phyloP scores from a whole-genome alignment of 2,113 vertebrate species.

The Balaenoptera acutorostrata region DNA sequence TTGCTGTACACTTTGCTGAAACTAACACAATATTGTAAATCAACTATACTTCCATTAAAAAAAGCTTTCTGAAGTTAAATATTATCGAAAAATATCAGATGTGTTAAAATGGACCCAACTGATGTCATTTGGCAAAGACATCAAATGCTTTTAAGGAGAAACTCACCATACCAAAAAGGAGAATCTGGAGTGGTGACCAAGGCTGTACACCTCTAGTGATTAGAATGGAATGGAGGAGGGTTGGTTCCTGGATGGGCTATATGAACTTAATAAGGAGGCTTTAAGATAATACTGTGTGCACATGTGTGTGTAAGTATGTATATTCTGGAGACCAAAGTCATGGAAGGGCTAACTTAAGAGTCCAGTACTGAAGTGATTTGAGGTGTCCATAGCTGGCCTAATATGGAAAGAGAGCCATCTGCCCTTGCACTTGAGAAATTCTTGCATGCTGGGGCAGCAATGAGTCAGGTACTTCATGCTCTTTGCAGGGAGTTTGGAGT shows the following conservation, averaged over 20 bases:
- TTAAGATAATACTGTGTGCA: neutral
- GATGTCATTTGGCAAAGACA: neutral
- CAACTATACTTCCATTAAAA: no score
- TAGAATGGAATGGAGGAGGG: neutral
- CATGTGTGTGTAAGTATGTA: neutral
- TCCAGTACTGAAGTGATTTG: neutral
- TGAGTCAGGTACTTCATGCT: neutral
- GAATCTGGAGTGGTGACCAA: neutral
- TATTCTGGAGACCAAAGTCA: neutral
- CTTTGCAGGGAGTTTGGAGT: neutral
- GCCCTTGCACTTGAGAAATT: neutral
- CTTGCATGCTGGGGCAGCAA: neutral
- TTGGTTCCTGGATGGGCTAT: neutral
- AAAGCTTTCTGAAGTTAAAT: neutral
- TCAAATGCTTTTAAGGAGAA: neutral
- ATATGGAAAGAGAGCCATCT: neutral
- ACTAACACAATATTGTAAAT: no score
- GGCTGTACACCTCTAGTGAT: accelerated
- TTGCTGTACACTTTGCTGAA: no score
- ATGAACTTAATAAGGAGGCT: neutral
- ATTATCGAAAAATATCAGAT: neutral
- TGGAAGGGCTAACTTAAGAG: neutral
- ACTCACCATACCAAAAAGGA: neutral
- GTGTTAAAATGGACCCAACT: neutral
- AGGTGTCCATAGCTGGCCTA: neutral